phyloP scores from a whole-genome alignment of 2,888 invertebrate species.

The Lasioglossum lativentre region DNA sequence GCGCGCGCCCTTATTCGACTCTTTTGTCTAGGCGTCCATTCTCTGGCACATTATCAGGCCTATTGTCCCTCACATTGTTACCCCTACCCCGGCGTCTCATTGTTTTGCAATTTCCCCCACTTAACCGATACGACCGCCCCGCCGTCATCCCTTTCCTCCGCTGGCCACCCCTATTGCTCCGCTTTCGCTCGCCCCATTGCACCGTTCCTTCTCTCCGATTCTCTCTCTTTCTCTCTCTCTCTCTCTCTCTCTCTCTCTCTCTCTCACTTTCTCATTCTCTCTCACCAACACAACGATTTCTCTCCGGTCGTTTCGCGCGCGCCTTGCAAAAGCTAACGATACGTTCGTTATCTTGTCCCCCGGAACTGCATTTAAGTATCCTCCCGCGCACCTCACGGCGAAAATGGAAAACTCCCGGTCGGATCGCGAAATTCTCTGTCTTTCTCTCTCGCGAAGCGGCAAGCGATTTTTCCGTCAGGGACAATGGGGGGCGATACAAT shows the following conservation, averaged over 20 bases:
- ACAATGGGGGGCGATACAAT: background rate
- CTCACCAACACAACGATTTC: background rate
- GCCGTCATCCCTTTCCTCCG: conserved; percentile 64
- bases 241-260: conserved; percentile 19
- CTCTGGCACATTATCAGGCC: conserved; percentile 84
- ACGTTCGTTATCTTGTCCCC: conserved; percentile 37
- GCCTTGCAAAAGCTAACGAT: conserved; percentile 45
- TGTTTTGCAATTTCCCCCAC: conserved; percentile 85
- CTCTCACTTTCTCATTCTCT: background rate
- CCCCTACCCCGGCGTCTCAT: conserved; percentile 81
- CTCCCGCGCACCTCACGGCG: background rate
- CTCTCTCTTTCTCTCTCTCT: background rate
- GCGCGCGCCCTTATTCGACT: conserved; percentile 82
- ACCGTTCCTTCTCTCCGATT: conserved; percentile 38
- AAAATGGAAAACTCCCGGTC: background rate
- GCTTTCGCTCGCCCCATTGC: conserved; percentile 51
- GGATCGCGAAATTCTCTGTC: background rate
- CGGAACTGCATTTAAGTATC: conserved; percentile 19
- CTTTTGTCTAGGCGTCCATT: conserved; percentile 85
- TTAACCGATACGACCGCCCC: conserved; percentile 83
- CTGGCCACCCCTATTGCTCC: conserved; percentile 53
- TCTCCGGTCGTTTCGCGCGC: background rate
- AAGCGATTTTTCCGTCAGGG: background rate
- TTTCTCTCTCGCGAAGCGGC: background rate
- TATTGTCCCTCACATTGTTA: conserved; percentile 84